Evolutionary conservation across 2,888 invertebrate genomes (phyloP), one percentile per base, ranked within the genome.

Genomic region (Drosophila mayaguana): DNA sequence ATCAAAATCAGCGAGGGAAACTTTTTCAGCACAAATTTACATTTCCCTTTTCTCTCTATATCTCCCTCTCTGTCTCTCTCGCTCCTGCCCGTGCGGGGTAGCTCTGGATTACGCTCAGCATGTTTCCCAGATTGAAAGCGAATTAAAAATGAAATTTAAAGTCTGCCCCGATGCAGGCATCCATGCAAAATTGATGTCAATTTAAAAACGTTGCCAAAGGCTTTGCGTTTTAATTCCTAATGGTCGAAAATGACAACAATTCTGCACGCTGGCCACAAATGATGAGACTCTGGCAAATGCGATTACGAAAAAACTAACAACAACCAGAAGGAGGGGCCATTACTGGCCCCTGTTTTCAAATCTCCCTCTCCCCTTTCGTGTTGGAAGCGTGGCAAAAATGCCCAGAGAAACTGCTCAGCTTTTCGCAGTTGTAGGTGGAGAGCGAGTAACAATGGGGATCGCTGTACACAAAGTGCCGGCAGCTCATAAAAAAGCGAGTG

Each of bases 1-100:
- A 92, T 92, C 92, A 92, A 92, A 92, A 89, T 86, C 86, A 88
- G 86, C 81, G 89, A 89, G 84, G 84, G 87, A 91, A 91, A 90
- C 83, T 87, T 91, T 91, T 84, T 74, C 67, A 78, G 53, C 55
- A 57, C 61, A 80, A 84, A 89, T 87, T 87, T 89, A 88, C 83
- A 86, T 88, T 84, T 82, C 76, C 34, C 34, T 40, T n/a, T 40
- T 51, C 16, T 16, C 36, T 34, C 9, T 22, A n/a, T 22, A 8
- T 28, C 32, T 48, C 34, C 25, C 22, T 43, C 14, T 56, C 8
- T 25, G 8, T 38, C 11, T n/a, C 36, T 54, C 43, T 59, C 22
- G 20, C 12, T 3, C 16, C 28, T 11, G 12, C 25, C 6, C 16
- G 45, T 28, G 48, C 45, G 57, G 80, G 67, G 63, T 66, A 64